Percentiles rank a stretch among this genome's conserved stretches.
Evolutionary conservation across 2,797 vertebrate species (phyloP).

Genomic region (Lutjanus argentimaculatus): DNA sequence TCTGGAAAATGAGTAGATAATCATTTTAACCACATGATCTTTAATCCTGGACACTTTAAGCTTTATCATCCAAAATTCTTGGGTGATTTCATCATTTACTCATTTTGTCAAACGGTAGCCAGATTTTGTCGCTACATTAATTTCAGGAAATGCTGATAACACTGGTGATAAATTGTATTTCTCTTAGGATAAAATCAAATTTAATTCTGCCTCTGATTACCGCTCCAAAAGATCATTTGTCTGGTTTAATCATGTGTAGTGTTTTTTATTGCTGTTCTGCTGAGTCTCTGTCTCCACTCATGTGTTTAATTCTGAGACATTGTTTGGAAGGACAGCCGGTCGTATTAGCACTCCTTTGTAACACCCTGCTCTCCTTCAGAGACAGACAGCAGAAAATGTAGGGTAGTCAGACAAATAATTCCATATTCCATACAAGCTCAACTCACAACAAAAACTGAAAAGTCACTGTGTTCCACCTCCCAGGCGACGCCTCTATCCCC

Average conservation of each 20-base stretch:
- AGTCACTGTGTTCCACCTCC: neutral
- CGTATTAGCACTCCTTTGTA: neutral
- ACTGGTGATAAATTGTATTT: neutral
- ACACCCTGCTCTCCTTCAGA: conserved; percentile 3
- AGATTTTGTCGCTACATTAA: neutral
- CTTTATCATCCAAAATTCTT: neutral
- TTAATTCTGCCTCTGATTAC: neutral
- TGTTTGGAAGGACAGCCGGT: neutral
- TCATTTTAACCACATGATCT: too few species aligned
- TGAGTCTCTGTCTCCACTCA: neutral
- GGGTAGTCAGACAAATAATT: conserved; percentile 39
- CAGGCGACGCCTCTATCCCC: neutral
- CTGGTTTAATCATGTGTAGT: neutral
- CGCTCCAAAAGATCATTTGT: neutral
- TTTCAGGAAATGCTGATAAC: neutral
- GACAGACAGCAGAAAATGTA: conserved; percentile 1
- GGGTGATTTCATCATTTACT: conserved; percentile 14
- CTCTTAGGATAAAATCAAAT: conserved; percentile 3
- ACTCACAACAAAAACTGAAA: conserved; percentile 31
- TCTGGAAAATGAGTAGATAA: too few species aligned
- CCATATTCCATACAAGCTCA: conserved; percentile 30
- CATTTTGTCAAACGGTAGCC: neutral
- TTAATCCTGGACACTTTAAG: neutral
- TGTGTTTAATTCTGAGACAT: neutral
- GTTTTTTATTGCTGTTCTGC: neutral